A percentile compares a stretch with the other conserved stretches of the same genome.
phyloP scores from a whole-genome alignment of 2,113 vertebrate genomes.

The Sminthopsis crassicaudata region DNA sequence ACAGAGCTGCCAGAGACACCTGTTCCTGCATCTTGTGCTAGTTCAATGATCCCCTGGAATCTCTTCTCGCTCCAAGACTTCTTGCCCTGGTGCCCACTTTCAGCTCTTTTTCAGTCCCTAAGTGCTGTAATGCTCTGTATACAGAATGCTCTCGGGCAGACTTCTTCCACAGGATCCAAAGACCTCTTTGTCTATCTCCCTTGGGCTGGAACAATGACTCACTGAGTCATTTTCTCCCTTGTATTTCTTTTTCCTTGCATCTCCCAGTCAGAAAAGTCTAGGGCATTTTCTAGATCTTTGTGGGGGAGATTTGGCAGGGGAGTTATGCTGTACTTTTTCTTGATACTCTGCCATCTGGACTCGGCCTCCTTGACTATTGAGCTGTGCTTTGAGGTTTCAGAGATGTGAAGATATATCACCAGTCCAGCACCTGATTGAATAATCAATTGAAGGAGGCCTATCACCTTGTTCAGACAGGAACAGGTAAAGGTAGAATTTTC shows the following conservation, averaged over 20 bases:
- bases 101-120: not conserved
- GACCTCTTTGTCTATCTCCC: not conserved
- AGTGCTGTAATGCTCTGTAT: not conserved
- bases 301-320: not conserved
- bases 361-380: not conserved
- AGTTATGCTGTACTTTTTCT: not conserved
- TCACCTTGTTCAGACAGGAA: not conserved
- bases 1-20: not conserved
- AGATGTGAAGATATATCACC: not conserved
- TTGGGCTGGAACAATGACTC: not conserved
- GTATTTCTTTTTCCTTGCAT: not conserved
- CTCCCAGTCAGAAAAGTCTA: not conserved
- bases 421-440: not conserved
- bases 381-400: not conserved
- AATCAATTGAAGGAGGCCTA: not conserved
- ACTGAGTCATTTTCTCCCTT: not conserved
- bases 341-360: not conserved
- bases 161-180: not conserved
- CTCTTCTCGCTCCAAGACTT: not conserved
- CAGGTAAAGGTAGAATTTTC: not conserved
- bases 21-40: not conserved
- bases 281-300: not conserved
- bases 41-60: not conserved
- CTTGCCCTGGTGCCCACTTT: not conserved
- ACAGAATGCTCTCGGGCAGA: not conserved